Base-by-base conservation (phyloP, 2,797 vertebrate species). In the Rhinichthys osculus region DNA sequence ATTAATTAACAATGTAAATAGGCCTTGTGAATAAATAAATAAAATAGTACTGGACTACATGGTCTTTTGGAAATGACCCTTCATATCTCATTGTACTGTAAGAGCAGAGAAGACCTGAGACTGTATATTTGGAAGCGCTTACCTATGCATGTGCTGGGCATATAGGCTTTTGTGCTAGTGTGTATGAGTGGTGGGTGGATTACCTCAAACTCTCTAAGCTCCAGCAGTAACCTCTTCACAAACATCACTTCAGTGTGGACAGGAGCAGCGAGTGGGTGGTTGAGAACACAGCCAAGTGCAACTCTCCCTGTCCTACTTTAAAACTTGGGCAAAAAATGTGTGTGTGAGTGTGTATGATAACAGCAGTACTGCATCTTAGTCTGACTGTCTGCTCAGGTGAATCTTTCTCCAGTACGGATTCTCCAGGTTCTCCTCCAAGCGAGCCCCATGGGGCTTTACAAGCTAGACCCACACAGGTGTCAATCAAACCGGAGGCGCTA, bases 401-500 rank as follows among this genome's bases (percentile, higher is more conserved):
- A 79, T 79, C 44, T 70, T 86, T 82, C 54, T 17, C 33, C 9
- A 44, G 19, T 78, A 44, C 35, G 70, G 81, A 67, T 74, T 78
- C 74, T 81, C 73, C 38, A 85, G 44, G 72, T 88, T 89, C 81
- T 77, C 80, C 80, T 81, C 59, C 76, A 42, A 88, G 89, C 73
- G 35, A 62, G 59, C 85, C 81, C 74, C 83, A 81, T 77, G 64
- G 79, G 83, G 67, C 50, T 85, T 83, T 66, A 38, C 79, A 70
- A 80, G 82, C 27, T 66, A 86, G 67, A 69, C 14, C 42, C 59
- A 64, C 81, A 85, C 17, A 86, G 42, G 73, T 86, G 82, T 84
- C 88, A 86, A 80, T 89, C 88, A 87, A 76, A 67, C 78, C n/a
- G 17, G 35, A 77, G 52, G 77, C 35, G 33, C 86, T 84, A 87